These are phyloP conservation scores for Promerops cafer DNA, from an alignment of 2,113 vertebrate species.

Conservation along the genomic window DNA sequence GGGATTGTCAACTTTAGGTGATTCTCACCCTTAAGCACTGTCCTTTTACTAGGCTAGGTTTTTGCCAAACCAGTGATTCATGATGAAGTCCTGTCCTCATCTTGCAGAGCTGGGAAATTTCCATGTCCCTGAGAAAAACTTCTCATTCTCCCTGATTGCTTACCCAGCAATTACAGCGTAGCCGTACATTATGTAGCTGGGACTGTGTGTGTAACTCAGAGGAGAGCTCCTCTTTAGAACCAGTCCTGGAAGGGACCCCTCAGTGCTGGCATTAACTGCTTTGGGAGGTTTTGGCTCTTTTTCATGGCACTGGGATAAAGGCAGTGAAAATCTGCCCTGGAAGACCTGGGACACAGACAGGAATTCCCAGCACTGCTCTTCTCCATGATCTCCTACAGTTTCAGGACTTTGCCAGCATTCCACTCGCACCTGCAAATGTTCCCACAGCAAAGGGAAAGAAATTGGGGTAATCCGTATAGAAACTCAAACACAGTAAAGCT, in stretches of 20 bases:
- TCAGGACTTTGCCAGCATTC: neutral
- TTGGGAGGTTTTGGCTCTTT: neutral
- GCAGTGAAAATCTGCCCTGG: neutral
- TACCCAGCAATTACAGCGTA: neutral
- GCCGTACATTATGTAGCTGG: neutral
- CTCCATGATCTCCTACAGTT: accelerated
- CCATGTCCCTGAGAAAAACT: neutral
- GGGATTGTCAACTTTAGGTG: neutral
- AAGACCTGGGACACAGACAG: neutral
- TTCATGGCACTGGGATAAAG: neutral
- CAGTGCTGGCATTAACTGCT: neutral
- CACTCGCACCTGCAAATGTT: neutral
- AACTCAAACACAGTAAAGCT: neutral
- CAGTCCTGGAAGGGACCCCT: neutral
- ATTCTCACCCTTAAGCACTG: neutral
- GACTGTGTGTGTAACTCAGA: neutral
- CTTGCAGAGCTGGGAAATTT: neutral
- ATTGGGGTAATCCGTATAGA: neutral
- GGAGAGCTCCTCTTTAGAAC: neutral
- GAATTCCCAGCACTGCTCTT: neutral
- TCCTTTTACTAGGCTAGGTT: neutral
- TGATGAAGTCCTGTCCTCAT: neutral
- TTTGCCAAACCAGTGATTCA: neutral
- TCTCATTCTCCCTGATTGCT: neutral
- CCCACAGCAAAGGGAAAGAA: neutral